These are phyloP conservation scores for Gastrophryne carolinensis DNA, from an alignment of 2,797 vertebrate species.

Conservation along the genomic window DNA sequence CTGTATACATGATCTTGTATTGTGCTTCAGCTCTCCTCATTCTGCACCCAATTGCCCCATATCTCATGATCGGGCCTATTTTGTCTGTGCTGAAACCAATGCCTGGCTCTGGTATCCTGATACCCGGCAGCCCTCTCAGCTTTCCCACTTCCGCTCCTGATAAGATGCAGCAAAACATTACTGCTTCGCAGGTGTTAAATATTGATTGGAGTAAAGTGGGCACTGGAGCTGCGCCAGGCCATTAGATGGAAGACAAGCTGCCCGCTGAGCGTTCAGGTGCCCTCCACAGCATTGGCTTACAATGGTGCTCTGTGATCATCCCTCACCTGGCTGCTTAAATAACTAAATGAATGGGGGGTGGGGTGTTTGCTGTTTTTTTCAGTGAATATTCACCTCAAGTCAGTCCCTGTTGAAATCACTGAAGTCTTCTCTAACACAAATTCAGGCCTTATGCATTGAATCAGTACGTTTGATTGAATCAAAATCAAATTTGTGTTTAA, in stretches of 20 bases:
- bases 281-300: not conserved
- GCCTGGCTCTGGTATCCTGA: constrained; percentile 31
- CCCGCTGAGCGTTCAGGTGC: not conserved
- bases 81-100: constrained; percentile 37
- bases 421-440: too few species aligned
- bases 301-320: not conserved
- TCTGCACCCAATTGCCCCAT: not conserved
- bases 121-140: not conserved
- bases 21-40: not conserved
- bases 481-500: too few species aligned
- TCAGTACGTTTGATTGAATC: too few species aligned
- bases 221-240: constrained; percentile 17
- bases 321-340: too few species aligned
- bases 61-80: constrained; percentile 33
- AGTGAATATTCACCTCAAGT: too few species aligned
- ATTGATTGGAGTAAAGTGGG: constrained; percentile 46
- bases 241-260: constrained; percentile 21
- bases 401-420: too few species aligned
- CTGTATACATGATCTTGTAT: too few species aligned
- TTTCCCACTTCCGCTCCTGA: constrained; percentile 24
- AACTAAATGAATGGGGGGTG: too few species aligned
- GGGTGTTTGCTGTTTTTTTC: too few species aligned
- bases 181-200: constrained; percentile 36
- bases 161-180: constrained; percentile 49
- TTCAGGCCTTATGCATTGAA: too few species aligned